Evolutionary conservation across 2,797 vertebrate genomes (phyloP).

Genomic region (Microhierax caerulescens): DNA sequence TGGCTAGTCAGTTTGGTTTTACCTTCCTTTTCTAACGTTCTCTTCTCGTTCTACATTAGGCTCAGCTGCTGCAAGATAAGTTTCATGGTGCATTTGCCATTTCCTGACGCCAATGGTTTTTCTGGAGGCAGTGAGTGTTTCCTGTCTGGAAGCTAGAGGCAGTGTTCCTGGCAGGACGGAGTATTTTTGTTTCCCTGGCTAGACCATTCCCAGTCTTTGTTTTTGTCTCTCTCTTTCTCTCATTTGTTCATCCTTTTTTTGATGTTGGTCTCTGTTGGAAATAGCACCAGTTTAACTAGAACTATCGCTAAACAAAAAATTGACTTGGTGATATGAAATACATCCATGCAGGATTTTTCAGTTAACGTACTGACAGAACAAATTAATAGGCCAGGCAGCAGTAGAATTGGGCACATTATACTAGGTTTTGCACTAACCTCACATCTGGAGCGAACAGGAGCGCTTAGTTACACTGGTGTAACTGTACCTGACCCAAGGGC

Average conservation of each 20-base stretch:
- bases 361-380: not conserved
- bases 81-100: not conserved
- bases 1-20: not conserved
- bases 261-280: not conserved
- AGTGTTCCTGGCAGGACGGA: conserved; percentile 39
- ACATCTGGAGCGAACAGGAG: not conserved
- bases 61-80: not conserved
- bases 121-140: conserved; percentile 41
- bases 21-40: not conserved
- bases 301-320: not conserved
- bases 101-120: conserved; percentile 36
- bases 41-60: not conserved
- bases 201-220: conserved; percentile 23
- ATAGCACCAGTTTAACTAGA: not conserved
- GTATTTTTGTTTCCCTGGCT: conserved; percentile 51
- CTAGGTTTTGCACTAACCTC: not conserved
- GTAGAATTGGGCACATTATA: not conserved
- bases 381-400: not conserved
- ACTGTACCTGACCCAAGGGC: not conserved
- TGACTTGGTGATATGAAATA: not conserved
- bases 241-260: not conserved
- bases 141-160: conserved; percentile 53
- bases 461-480: rapidly evolving
- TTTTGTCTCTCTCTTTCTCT: conserved; percentile 13
- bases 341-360: not conserved